Conservation (phyloP, 2,888 invertebrate genomes). For the Coelogynopora nodosa region DNA sequence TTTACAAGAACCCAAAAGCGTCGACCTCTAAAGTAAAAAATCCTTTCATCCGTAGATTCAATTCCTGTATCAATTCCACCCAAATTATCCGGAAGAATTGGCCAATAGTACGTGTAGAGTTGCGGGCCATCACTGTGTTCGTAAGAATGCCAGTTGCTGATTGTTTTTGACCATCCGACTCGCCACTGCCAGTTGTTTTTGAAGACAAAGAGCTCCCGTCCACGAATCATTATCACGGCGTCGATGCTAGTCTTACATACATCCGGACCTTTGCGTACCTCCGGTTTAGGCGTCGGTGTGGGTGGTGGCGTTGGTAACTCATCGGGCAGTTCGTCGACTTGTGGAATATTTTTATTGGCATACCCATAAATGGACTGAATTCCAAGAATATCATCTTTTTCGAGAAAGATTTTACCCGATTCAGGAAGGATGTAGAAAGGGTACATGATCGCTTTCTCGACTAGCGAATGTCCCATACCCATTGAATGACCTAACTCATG, state of each 20-base stretch:
- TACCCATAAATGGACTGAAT: constrained; percentile 32
- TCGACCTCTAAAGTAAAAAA: not conserved
- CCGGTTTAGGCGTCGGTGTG: not conserved
- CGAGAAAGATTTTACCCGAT: not conserved
- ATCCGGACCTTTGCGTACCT: not conserved
- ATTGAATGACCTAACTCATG: constrained; percentile 89
- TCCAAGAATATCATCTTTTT: constrained; percentile 33
- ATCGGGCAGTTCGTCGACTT: not conserved
- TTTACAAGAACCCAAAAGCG: constrained; percentile 42
- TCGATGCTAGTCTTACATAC: constrained; percentile 30
- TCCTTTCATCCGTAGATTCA: constrained; percentile 63
- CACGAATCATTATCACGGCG: constrained; percentile 34
- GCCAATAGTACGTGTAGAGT: constrained; percentile 34
- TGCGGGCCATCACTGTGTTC: constrained; percentile 39
- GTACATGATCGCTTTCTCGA: constrained; percentile 34
- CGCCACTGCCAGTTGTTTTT: constrained; percentile 32
- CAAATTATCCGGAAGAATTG: constrained; percentile 23
- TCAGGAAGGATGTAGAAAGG: constrained; percentile 18
- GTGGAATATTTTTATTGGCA: not conserved
- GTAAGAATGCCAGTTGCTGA: constrained; percentile 36
- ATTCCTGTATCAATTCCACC: constrained; percentile 65
- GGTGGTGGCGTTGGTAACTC: constrained; percentile 18
- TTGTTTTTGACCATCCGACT: constrained; percentile 36
- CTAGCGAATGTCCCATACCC: constrained; percentile 62
- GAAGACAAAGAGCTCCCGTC: constrained; percentile 23